A percentile compares a stretch with the other conserved stretches of the same genome.
These are phyloP conservation scores for Polylopha cassiicola DNA, from an alignment of 2,888 invertebrate genomes.

Conservation along the genomic window DNA sequence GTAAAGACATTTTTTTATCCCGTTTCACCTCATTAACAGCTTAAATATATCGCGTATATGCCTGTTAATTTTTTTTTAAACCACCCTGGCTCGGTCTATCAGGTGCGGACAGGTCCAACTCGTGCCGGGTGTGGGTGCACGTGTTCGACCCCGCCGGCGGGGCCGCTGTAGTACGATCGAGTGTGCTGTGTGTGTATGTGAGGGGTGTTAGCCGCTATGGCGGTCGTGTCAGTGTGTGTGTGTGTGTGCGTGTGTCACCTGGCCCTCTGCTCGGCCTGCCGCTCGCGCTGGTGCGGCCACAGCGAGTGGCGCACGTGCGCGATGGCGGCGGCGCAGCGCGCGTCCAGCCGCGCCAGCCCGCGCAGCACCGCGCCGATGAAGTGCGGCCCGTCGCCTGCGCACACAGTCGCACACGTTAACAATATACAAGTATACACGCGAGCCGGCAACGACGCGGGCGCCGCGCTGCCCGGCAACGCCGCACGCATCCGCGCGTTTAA, in stretches of 20 bases:
- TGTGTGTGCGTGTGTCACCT: constrained; percentile 43
- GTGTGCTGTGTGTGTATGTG: not conserved
- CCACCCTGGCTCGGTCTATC: too few relatives aligned
- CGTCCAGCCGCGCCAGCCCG: constrained; percentile 84
- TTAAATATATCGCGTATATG: too few relatives aligned
- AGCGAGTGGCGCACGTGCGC: constrained; percentile 83
- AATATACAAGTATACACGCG: not conserved
- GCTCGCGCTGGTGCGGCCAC: constrained; percentile 89
- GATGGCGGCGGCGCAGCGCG: constrained; percentile 82
- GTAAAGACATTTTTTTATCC: too few relatives aligned
- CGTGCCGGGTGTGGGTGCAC: too few relatives aligned
- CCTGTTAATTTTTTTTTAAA: too few relatives aligned
- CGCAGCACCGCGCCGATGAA: constrained; percentile 89
- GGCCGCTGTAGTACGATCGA: not conserved
- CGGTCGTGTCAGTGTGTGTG: not conserved
- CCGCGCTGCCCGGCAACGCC: too few relatives aligned
- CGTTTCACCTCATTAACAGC: too few relatives aligned
- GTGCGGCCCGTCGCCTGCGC: constrained; percentile 89
- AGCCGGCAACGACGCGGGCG: not conserved
- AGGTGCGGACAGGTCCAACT: too few relatives aligned
- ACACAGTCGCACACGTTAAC: not conserved
- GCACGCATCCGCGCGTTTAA: too few relatives aligned
- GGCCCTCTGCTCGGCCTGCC: constrained; percentile 84
- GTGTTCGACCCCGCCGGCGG: too few relatives aligned
- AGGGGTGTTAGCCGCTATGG: not conserved